These are phyloP conservation scores for Macaria liturata DNA, from an alignment of 2,888 invertebrate species.

Conservation along the genomic window DNA sequence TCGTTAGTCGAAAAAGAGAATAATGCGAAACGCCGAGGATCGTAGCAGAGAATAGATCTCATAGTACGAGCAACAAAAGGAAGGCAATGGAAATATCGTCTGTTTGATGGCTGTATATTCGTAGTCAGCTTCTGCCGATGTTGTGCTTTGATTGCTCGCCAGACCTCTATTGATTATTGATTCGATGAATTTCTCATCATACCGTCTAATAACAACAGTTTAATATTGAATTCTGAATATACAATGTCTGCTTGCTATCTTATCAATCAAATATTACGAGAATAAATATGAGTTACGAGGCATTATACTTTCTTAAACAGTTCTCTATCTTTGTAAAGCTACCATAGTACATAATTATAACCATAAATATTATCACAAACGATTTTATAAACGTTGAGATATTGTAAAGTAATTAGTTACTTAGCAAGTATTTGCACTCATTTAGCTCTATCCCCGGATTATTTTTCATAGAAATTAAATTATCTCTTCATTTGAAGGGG, in stretches of 20 bases:
- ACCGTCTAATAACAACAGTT: constrained; percentile 7
- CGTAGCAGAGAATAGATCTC: constrained; percentile 70
- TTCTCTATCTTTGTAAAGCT: too few relatives aligned
- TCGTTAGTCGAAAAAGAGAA: constrained; percentile 75
- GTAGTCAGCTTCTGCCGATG: constrained; percentile 43
- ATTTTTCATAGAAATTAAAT: constrained; percentile 7
- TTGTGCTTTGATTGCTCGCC: constrained; percentile 66
- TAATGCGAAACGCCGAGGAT: constrained; percentile 70
- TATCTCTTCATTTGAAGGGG: constrained; percentile 16
- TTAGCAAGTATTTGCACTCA: too few relatives aligned
- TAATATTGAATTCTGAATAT: too few relatives aligned
- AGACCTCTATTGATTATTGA: constrained; percentile 50
- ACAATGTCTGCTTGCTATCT: too few relatives aligned
- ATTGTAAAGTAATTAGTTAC: too few relatives aligned
- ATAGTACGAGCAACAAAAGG: constrained; percentile 72
- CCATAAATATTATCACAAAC: too few relatives aligned
- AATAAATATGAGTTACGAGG: too few relatives aligned
- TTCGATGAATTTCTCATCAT: constrained; percentile 5
- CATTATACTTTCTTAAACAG: too few relatives aligned
- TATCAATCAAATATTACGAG: too few relatives aligned
- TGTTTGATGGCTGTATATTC: constrained; percentile 61
- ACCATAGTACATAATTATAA: too few relatives aligned
- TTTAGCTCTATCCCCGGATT: too few relatives aligned
- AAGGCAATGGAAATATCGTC: constrained; percentile 67
- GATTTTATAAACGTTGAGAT: too few relatives aligned